Base-by-base conservation (phyloP, 2,797 vertebrate genomes). In the Ceyx erithaca region DNA sequence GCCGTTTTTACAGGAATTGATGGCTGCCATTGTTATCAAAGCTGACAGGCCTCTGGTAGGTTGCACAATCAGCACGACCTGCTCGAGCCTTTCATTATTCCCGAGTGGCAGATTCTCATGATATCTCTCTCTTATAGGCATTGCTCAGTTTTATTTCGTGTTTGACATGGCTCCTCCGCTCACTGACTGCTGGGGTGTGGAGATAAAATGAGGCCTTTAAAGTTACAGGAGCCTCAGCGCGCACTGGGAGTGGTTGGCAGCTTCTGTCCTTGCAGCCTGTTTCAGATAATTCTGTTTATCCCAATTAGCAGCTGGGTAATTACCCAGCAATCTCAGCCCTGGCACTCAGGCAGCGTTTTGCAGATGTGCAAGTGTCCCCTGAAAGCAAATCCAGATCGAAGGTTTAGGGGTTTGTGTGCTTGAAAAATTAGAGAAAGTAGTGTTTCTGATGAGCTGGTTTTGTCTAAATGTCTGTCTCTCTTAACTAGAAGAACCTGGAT, bases 21-120 rank as follows among this genome's bases (percentile, higher is more conserved):
- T 96, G 96, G 88, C 91, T 96, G 94, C 94, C 95, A 95, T 96
- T 96, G 97, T 97, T 97, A 97, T 97, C 88, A 75, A 90, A 93
- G 94, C 95, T 95, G 96, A 97, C 97, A 97, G 95, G 89, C 85
- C 82, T 90, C 51, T 67, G 55, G 88, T 90, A 89, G 94, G 89
- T 92, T 94, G 93, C 92, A 88, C 92, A 94, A 96, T 93, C 92
- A 93, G 76, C 1, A 9, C 67, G 58, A 93, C 93, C 95, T 91
- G 82, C 87, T 84, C 3, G 2, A 89, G 85, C 70, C 89, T 93
- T 95, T 95, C 96, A 96, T 97, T 97, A 96, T 91, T 92, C 95
- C 94, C 93, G 81, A 85, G 92, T 87, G 92, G 91, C 95, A 93
- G 94, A 92, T 92, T 93, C 94, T 92, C 92, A 63, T 95, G 95